A percentile compares a stretch with the other conserved stretches of the same genome.
Conservation (phyloP, 2,113 vertebrate genomes). For the Limanda limanda region DNA sequence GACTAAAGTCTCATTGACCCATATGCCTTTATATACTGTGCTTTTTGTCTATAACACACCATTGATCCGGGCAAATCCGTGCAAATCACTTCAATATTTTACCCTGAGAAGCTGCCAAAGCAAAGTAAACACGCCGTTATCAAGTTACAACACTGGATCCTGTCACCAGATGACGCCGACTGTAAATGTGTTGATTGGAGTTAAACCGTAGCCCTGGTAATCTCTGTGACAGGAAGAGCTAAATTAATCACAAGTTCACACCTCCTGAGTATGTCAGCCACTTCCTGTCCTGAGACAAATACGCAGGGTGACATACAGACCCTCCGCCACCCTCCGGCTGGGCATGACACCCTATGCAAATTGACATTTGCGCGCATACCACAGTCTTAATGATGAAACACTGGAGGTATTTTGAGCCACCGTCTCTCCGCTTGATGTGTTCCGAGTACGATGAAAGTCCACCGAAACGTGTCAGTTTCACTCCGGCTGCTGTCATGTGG, state of each 20-base stretch:
- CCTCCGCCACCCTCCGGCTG: constrained; percentile 44
- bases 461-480: constrained; percentile 1
- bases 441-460: constrained; percentile 18
- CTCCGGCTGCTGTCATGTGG: neutral
- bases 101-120: constrained; percentile 20
- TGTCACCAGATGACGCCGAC: constrained; percentile 54
- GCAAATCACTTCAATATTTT: constrained; percentile 40
- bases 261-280: constrained; percentile 66
- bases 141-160: constrained; percentile 44
- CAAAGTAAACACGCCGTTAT: constrained; percentile 45
- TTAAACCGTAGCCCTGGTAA: constrained; percentile 53
- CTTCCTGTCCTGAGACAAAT: constrained; percentile 68
- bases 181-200: constrained; percentile 56
- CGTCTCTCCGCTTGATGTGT: constrained; percentile 43
- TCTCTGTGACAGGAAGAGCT: constrained; percentile 48
- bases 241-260: constrained; percentile 73
- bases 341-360: constrained; percentile 65
- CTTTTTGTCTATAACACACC: too few relatives aligned
- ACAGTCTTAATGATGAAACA: constrained; percentile 63
- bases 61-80: neutral
- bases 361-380: constrained; percentile 65
- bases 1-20: too few relatives aligned
- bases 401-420: constrained; percentile 61
- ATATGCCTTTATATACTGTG: too few relatives aligned
- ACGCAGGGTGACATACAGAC: constrained; percentile 62